These are phyloP conservation scores for Molossus alvarezi DNA, from an alignment of 2,797 vertebrate genomes.

Conservation along the genomic window DNA sequence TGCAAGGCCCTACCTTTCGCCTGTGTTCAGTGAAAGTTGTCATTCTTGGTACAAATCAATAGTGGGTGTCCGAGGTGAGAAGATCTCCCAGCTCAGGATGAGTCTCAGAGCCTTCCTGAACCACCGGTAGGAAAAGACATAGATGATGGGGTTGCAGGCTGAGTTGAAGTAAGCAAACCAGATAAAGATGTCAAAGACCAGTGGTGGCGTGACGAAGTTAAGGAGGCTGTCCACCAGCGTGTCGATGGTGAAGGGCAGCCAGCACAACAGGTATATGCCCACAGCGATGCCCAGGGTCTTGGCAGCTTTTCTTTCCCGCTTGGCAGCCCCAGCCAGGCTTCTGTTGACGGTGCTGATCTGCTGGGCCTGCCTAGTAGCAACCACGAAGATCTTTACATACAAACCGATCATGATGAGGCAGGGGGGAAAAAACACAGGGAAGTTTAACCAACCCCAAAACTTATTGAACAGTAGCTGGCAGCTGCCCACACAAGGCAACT, in stretches of 20 bases:
- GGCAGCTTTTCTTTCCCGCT: slow-evolving; percentile 84
- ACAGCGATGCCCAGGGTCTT: slow-evolving; percentile 85
- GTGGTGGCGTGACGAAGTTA: slow-evolving; percentile 79
- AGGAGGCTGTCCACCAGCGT: slow-evolving; percentile 81
- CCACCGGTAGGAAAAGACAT: slow-evolving; percentile 86
- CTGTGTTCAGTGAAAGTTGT: background rate
- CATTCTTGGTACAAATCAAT: slow-evolving; percentile 84
- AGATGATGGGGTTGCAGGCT: slow-evolving; percentile 87
- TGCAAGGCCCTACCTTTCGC: fast-evolving
- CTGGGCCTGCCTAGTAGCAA: slow-evolving; percentile 85
- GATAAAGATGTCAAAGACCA: slow-evolving; percentile 87
- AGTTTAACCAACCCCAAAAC: slow-evolving; percentile 87
- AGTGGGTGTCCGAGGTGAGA: slow-evolving; percentile 69
- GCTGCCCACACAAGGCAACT: slow-evolving; percentile 81
- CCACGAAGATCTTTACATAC: slow-evolving; percentile 86
- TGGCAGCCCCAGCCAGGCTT: slow-evolving; percentile 66
- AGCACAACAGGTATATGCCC: slow-evolving; percentile 86
- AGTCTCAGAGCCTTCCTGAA: slow-evolving; percentile 88
- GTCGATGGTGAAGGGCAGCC: slow-evolving; percentile 86
- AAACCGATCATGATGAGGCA: slow-evolving; percentile 84
- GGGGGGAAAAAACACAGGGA: slow-evolving; percentile 86
- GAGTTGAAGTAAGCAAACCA: slow-evolving; percentile 88
- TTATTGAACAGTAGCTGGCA: slow-evolving; percentile 88
- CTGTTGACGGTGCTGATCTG: slow-evolving; percentile 78
- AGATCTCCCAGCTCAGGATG: slow-evolving; percentile 76